phyloP scores from a whole-genome alignment of 2,888 invertebrate genomes.

The Cephus runcator region DNA sequence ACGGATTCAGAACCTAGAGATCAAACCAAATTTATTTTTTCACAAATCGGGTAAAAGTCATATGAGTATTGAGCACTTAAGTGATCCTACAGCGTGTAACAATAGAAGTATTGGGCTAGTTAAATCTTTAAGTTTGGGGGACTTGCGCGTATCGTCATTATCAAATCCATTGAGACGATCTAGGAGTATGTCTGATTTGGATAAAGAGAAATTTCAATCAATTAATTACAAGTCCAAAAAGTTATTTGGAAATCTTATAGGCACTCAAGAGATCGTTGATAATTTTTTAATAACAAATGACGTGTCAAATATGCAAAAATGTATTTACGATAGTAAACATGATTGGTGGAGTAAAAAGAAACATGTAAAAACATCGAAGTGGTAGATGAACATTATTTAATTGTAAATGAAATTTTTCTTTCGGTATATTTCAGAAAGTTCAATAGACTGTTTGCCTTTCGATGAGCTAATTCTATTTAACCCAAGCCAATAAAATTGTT shows the following conservation, averaged over 20 bases:
- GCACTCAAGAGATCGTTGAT: not conserved
- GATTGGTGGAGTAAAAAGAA: not conserved
- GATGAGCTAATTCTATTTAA: not conserved
- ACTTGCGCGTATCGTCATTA: not conserved
- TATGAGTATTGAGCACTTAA: too few relatives aligned
- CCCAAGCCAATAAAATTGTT: not conserved
- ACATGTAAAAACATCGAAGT: not conserved
- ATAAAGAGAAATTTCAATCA: not conserved
- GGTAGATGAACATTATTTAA: not conserved
- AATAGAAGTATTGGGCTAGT: not conserved
- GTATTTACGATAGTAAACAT: not conserved
- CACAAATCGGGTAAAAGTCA: conserved; percentile 4
- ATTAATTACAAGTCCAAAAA: not conserved
- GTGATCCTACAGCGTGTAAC: not conserved
- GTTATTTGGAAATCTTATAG: not conserved
- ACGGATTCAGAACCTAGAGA: conserved; percentile 41
- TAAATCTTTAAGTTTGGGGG: not conserved
- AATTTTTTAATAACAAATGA: not conserved
- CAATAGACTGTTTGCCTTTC: not conserved
- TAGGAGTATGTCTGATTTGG: not conserved
- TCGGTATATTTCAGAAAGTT: not conserved
- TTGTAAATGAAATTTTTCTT: not conserved
- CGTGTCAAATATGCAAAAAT: not conserved
- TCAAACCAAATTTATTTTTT: conserved; percentile 38
- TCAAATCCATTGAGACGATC: not conserved